Evolutionary conservation across 1,140 invertebrate species (phyloP).

Genomic region (Neodiprion virginianus): DNA sequence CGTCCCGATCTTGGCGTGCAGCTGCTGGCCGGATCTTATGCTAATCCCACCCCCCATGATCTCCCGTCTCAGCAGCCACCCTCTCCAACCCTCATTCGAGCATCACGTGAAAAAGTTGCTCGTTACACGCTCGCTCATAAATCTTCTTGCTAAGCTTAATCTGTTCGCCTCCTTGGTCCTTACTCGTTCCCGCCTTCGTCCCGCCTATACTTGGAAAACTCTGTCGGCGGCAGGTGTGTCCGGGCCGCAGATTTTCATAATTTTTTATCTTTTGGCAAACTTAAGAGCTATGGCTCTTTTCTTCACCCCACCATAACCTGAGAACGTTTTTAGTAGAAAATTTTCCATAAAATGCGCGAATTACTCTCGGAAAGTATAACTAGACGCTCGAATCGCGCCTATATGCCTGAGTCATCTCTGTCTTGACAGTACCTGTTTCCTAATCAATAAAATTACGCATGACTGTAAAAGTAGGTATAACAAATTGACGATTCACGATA

Average conservation of each 20-base stretch:
- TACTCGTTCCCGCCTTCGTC: background rate
- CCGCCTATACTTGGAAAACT: background rate
- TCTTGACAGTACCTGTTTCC: too few species aligned
- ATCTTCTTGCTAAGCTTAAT: conserved; percentile 51
- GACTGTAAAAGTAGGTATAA: too few species aligned
- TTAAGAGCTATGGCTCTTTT: conserved; percentile 10
- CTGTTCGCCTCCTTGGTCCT: conserved; percentile 38
- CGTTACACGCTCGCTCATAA: conserved; percentile 51
- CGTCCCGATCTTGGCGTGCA: conserved; percentile 31
- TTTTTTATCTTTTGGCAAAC: conserved; percentile 41
- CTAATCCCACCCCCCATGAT: conserved; percentile 46
- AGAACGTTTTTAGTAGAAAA: too few species aligned
- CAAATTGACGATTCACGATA: too few species aligned
- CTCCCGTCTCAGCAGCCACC: conserved; percentile 8
- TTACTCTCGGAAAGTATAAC: too few species aligned
- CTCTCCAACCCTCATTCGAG: conserved; percentile 32
- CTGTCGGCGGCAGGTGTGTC: conserved; percentile 22
- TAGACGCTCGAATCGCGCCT: too few species aligned
- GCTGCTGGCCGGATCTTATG: conserved; percentile 51
- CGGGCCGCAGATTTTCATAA: conserved; percentile 25
- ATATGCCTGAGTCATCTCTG: too few species aligned
- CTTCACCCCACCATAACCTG: too few species aligned
- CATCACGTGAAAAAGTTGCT: conserved; percentile 52
- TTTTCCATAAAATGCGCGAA: too few species aligned
- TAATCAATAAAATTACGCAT: too few species aligned